Evolutionary conservation across 1,140 invertebrate species (phyloP).

Genomic region (Eulimnadia texana): DNA sequence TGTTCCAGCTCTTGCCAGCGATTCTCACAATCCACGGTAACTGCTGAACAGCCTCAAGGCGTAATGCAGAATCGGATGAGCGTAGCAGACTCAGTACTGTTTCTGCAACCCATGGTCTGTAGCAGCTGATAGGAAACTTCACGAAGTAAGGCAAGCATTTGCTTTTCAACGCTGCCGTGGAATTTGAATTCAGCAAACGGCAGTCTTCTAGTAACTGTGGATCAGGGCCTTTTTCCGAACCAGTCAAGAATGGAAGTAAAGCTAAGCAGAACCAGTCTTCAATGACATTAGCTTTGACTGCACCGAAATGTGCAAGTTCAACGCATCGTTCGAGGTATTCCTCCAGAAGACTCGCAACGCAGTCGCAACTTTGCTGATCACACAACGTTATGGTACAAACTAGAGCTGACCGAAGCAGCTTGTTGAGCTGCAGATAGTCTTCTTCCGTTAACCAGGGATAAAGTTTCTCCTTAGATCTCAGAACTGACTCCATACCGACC

Average conservation of each 20-base stretch:
- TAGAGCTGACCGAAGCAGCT: neutral
- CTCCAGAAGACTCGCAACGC: neutral
- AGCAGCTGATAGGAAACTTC: neutral
- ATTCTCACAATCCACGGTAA: slow-evolving; percentile 6
- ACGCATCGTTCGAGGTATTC: neutral
- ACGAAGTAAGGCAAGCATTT: neutral
- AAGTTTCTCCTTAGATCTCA: neutral
- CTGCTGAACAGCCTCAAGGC: neutral
- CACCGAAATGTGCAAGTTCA: neutral
- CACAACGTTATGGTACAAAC: neutral
- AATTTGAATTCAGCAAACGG: too few relatives aligned
- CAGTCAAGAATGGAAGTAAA: neutral
- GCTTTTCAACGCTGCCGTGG: too few relatives aligned
- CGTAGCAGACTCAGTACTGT: neutral
- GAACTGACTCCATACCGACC: neutral
- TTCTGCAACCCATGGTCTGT: slow-evolving; percentile 3
- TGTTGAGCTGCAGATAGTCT: neutral
- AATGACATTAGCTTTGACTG: neutral
- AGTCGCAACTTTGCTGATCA: neutral
- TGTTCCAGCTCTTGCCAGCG: neutral
- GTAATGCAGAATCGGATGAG: neutral
- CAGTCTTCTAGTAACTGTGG: too few relatives aligned
- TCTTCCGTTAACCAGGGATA: neutral
- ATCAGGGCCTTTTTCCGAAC: neutral
- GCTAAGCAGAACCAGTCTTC: neutral